A percentile compares a stretch with the other conserved stretches of the same genome.
Evolutionary conservation across 2,797 vertebrate species (phyloP).

Genomic region (Gymnoscopelus braueri): DNA sequence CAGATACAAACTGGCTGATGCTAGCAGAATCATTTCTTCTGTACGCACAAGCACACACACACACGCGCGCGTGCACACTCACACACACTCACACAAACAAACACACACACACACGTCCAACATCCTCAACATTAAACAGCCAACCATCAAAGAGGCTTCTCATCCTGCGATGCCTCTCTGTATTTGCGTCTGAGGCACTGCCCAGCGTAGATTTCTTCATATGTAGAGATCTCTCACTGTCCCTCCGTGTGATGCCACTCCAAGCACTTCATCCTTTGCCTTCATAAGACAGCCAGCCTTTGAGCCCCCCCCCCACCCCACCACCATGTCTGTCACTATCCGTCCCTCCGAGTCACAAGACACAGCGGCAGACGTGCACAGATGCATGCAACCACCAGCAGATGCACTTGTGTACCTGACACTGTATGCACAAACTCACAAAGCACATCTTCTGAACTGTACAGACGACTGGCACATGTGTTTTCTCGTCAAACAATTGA

Average conservation of each 20-base stretch:
- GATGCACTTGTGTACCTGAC: conserved; percentile 3
- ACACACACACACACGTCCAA: conserved; percentile 54
- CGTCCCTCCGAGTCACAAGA: conserved; percentile 52
- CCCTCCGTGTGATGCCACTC: conserved; percentile 55
- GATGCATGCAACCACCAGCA: conserved; percentile 34
- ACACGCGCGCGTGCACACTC: conserved; percentile 20
- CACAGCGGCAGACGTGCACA: conserved; percentile 37
- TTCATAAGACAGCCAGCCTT: conserved; percentile 63
- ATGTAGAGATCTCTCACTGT: conserved; percentile 70
- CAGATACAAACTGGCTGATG: conserved; percentile 62
- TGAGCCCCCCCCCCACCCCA: conserved; percentile 32
- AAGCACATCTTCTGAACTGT: neutral
- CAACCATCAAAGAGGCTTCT: conserved; percentile 72
- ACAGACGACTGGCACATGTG: too few relatives aligned
- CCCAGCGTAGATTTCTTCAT: conserved; percentile 72
- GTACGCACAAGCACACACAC: conserved; percentile 39
- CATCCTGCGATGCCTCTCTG: conserved; percentile 67
- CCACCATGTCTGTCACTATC: conserved; percentile 39
- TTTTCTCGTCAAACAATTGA: too few relatives aligned
- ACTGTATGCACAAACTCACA: neutral
- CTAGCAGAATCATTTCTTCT: conserved; percentile 65
- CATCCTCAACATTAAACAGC: conserved; percentile 61
- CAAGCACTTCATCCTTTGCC: conserved; percentile 69
- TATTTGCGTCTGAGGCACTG: conserved; percentile 65
- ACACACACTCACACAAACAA: conserved; percentile 47